These are phyloP conservation scores for Melanotaenia duboulayi DNA, from an alignment of 2,113 vertebrate genomes.

Conservation along the genomic window DNA sequence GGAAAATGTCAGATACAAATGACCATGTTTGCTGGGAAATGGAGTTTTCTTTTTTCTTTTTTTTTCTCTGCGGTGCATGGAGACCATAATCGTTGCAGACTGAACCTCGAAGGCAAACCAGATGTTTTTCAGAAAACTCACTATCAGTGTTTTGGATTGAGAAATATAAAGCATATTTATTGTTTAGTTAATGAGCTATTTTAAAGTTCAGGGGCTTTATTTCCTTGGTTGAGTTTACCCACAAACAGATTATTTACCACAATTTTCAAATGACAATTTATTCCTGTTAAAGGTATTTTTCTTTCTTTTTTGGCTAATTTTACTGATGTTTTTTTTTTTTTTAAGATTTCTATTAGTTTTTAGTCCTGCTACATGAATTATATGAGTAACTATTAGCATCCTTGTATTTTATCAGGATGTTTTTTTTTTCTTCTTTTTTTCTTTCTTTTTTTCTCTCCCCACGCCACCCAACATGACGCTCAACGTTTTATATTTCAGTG, in stretches of 20 bases:
- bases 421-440: no score
- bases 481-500: no score
- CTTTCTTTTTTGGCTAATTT: neutral
- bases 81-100: conserved; percentile 9
- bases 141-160: neutral
- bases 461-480: no score
- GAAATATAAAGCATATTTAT: neutral
- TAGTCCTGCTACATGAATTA: neutral
- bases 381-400: no score
- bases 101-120: conserved; percentile 8
- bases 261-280: neutral
- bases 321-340: neutral
- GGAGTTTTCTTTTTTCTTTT: neutral
- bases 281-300: no score
- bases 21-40: conserved; percentile 16
- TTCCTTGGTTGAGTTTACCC: neutral
- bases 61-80: conserved; percentile 9
- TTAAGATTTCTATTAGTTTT: neutral
- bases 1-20: conserved; percentile 63
- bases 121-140: conserved; percentile 8
- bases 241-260: neutral
- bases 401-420: no score
- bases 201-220: neutral
- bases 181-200: neutral
- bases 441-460: no score